phyloP scores from a whole-genome alignment of 2,888 invertebrate genomes.

The Drosophila seclusa region DNA sequence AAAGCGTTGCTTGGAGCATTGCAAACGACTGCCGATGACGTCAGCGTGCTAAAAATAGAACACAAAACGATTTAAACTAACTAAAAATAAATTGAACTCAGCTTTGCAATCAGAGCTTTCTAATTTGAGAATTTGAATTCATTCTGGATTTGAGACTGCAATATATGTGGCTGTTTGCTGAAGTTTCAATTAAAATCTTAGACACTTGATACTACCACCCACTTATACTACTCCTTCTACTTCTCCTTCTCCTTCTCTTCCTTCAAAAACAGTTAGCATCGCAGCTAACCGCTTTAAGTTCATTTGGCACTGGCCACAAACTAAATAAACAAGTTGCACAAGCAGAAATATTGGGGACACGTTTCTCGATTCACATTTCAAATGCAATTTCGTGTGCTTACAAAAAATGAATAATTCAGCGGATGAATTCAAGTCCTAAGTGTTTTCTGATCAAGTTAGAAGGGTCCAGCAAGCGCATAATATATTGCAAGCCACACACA shows the following conservation, averaged over 20 bases:
- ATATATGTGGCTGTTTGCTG: slow-evolving; percentile 1
- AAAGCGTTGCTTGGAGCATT: slow-evolving; percentile 47
- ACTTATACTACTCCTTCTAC: accelerated
- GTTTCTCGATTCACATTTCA: background rate
- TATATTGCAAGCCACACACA: background rate
- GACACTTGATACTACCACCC: background rate
- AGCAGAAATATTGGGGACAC: background rate
- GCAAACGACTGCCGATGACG: slow-evolving; percentile 7
- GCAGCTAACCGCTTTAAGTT: background rate
- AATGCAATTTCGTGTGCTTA: background rate
- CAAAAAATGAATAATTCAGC: slow-evolving; percentile 30
- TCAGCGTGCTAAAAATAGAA: background rate
- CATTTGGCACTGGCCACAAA: background rate
- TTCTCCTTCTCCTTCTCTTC: background rate
- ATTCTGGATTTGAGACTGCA: background rate
- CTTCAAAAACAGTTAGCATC: background rate
- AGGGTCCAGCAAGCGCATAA: background rate
- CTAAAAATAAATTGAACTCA: background rate
- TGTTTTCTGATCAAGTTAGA: slow-evolving; percentile 14
- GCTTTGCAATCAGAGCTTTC: slow-evolving; percentile 4
- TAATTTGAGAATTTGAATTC: slow-evolving; percentile 1
- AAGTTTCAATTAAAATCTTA: background rate
- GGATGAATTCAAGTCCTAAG: slow-evolving; percentile 2
- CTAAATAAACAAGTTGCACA: background rate
- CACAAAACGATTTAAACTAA: background rate